phyloP scores from a whole-genome alignment of 2,797 vertebrate species.

The Tympanoctomys barrerae region DNA sequence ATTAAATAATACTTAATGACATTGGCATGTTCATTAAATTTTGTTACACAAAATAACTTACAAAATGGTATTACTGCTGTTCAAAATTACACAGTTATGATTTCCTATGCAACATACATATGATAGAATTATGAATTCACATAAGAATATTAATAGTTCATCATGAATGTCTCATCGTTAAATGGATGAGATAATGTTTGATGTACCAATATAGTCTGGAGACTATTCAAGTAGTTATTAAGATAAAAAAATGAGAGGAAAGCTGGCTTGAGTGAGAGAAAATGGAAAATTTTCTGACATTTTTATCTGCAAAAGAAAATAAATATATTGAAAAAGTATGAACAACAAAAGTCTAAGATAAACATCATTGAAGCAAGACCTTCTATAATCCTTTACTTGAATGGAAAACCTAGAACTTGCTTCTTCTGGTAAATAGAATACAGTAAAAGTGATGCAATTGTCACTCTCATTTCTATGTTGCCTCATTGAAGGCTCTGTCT shows the following conservation, averaged over 20 bases:
- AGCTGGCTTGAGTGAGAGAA: not conserved
- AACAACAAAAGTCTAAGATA: not conserved
- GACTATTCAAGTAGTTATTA: not conserved
- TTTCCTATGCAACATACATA: not conserved
- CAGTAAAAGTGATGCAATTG: not conserved
- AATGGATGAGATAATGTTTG: not conserved
- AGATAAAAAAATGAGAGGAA: not conserved
- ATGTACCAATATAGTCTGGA: not conserved
- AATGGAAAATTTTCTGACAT: not conserved
- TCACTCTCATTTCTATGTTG: not conserved
- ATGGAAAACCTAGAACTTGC: not conserved
- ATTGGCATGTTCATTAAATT: not conserved
- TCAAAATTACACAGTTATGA: conserved; percentile 4
- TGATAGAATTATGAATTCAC: not conserved
- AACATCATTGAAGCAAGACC: not conserved
- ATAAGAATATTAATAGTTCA: not conserved
- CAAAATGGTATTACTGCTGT: conserved; percentile 1
- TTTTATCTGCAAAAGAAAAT: not conserved
- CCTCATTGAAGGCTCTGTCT: not conserved
- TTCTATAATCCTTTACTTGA: not conserved
- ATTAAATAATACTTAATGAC: too few species aligned
- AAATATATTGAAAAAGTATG: not conserved
- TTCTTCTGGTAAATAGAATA: not conserved
- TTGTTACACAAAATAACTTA: conserved; percentile 15
- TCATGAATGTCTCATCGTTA: not conserved